Evolutionary conservation across 2,888 invertebrate genomes (phyloP), one percentile per base, ranked within the genome.

Genomic region (Yponomeuta malinellus): DNA sequence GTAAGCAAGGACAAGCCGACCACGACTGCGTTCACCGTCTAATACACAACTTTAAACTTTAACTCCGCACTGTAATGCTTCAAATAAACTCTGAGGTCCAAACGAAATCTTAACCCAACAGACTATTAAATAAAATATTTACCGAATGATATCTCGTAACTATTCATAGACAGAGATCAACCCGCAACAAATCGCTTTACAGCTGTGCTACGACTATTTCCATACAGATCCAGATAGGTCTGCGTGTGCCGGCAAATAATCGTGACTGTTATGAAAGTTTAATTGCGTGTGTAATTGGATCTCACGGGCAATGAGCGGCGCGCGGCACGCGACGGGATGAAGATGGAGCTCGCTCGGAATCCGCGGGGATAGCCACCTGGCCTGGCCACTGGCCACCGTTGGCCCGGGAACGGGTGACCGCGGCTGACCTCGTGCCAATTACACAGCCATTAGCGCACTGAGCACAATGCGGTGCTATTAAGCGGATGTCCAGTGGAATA

Each of bases 341-440:
- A 48, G 65, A 65, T 65, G 68, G 48, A 23, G n/a, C 15, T 33
- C 33, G 68, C 68, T 68, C 37, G 6, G 48, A 68, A 6, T n/a
- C n/a, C n/a, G 15, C 68, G 43, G 23, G 59, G 69, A 59, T 59
- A 12, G 9, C 31, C 52, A 59, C 29, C 43, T 68, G 43, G 48
- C 48, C 48, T 48, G 68, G 8, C 31, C 67, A 10, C 37, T 3
- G 37, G 37, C 15, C 63, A 33, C n/a, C 29, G 63, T 33, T 52
- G 83, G 83, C 82, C 79, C 80, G 77, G 78, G 78, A 75, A 75
- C 74, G 73, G 76, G 72, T 83, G 83, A 84, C 83, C 83, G 82
- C 82, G 74, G 75, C 71, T 83, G 83, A 85, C 85, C 86, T 87
- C 88, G 88, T 81, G 82, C 87, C 87, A 90, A 90, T 91, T 90